A percentile compares a stretch with the other conserved stretches of the same genome.
Evolutionary conservation across 2,113 vertebrate genomes (phyloP).

Genomic region (Tyrannus savana): DNA sequence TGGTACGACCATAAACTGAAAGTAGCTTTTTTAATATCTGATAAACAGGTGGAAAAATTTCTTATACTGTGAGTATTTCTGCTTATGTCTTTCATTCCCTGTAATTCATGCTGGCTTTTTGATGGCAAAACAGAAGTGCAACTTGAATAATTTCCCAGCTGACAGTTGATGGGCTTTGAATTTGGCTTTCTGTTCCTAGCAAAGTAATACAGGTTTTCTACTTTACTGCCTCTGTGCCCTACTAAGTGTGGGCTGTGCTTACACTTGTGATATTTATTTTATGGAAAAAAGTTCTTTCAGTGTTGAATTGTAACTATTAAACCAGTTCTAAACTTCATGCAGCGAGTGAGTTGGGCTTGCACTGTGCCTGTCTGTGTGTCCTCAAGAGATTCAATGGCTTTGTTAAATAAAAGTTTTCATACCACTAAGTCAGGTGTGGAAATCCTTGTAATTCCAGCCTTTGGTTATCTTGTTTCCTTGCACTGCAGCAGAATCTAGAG

Average conservation of each 20-base stretch:
- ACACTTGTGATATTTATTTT: not conserved
- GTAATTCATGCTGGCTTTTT: not conserved
- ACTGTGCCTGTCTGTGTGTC: not conserved
- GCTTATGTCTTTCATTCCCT: not conserved
- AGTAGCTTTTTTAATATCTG: not conserved
- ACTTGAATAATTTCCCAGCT: not conserved
- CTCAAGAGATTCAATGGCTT: not conserved
- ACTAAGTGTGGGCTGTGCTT: not conserved
- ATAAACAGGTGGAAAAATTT: not conserved
- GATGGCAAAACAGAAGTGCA: not conserved
- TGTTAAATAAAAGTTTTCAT: not conserved
- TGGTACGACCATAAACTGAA: not conserved
- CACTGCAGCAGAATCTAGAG: not conserved
- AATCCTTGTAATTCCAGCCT: not conserved
- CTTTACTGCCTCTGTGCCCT: not conserved
- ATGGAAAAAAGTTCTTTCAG: not conserved
- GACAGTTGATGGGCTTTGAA: not conserved
- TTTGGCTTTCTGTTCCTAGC: not conserved
- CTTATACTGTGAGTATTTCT: not conserved
- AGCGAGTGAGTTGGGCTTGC: not conserved
- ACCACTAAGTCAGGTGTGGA: not conserved
- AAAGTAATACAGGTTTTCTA: not conserved
- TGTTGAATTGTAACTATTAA: not conserved
- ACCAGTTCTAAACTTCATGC: not conserved
- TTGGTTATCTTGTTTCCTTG: not conserved